These are phyloP conservation scores for Folsomia manolachei DNA, from an alignment of 2,888 invertebrate species.

Conservation along the genomic window DNA sequence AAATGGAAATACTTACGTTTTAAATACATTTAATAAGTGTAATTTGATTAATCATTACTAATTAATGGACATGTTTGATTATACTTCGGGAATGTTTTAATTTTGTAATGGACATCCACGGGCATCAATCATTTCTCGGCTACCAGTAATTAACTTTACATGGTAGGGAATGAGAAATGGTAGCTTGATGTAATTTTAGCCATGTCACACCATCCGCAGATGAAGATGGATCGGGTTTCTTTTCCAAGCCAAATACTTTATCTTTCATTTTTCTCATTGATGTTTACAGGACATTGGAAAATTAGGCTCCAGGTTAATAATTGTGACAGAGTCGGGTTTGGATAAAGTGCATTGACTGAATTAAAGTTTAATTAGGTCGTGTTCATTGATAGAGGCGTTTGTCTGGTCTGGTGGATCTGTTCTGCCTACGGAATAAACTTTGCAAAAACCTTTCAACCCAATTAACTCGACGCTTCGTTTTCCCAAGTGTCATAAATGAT, in stretches of 20 bases:
- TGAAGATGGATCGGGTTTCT: conserved; percentile 1
- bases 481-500: conserved; percentile 12
- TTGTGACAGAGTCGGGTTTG: neutral
- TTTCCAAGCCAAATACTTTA: neutral
- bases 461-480: neutral
- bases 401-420: neutral
- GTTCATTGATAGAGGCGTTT: neutral
- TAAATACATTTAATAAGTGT: too few relatives aligned
- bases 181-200: neutral
- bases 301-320: neutral
- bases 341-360: neutral
- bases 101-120: neutral
- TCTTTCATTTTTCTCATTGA: neutral
- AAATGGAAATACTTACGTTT: too few relatives aligned
- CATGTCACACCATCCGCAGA: neutral
- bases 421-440: neutral
- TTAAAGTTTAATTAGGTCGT: neutral
- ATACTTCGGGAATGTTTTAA: too few relatives aligned
- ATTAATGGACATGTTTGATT: too few relatives aligned
- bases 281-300: too few relatives aligned
- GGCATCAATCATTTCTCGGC: neutral
- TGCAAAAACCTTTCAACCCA: neutral
- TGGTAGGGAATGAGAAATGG: neutral
- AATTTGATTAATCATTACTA: too few relatives aligned
- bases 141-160: neutral